Conservation (phyloP, 2,888 invertebrate species). For the Caenorhabditis doughertyi region DNA sequence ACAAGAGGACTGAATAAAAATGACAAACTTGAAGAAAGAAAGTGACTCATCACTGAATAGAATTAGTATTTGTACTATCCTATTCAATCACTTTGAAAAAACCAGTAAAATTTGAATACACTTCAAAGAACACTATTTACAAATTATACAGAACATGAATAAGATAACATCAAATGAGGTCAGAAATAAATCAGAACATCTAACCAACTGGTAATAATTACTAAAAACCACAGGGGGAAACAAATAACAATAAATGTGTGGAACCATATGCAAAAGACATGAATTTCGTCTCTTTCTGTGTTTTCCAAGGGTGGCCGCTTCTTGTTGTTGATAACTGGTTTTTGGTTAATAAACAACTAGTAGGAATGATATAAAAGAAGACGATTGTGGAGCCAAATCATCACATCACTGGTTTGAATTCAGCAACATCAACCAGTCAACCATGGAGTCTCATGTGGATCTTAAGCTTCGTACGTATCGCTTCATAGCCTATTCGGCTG, state of each 20-base stretch:
- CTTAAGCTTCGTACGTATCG: conserved; percentile 54
- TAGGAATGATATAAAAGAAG: conserved; percentile 35
- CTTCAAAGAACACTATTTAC: conserved; percentile 12
- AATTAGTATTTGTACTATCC: not conserved
- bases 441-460: conserved; percentile 61
- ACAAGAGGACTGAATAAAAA: no score
- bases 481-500: conserved; percentile 57
- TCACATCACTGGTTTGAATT: conserved; percentile 59
- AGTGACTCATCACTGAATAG: no score
- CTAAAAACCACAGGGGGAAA: conserved; percentile 42
- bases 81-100: not conserved
- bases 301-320: not conserved
- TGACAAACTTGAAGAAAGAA: no score
- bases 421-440: conserved; percentile 59
- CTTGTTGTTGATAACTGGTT: conserved; percentile 39
- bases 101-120: conserved; percentile 8
- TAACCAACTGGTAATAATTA: conserved; percentile 52
- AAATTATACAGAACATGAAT: conserved; percentile 18
- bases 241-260: conserved; percentile 53
- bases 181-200: conserved; percentile 32
- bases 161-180: conserved; percentile 16
- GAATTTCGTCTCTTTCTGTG: not conserved
- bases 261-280: conserved; percentile 39
- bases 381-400: conserved; percentile 21
- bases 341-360: not conserved